phyloP scores from a whole-genome alignment of 2,797 vertebrate genomes.

The Antrozous pallidus region DNA sequence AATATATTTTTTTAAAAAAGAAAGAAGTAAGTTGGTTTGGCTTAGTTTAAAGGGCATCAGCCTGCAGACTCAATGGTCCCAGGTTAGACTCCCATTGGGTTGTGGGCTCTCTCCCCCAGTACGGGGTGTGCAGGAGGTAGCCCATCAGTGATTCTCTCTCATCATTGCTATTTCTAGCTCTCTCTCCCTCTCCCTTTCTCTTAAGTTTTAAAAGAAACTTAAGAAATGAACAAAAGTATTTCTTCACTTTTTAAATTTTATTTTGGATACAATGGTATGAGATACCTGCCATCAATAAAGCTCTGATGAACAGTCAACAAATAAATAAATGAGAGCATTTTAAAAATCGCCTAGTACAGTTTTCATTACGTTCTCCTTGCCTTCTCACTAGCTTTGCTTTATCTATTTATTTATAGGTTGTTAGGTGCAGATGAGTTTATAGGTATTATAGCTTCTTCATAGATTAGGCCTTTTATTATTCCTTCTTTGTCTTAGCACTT shows the following conservation, averaged over 20 bases:
- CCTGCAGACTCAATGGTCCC: too few species aligned
- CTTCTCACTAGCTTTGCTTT: constrained; percentile 9
- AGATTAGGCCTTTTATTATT: neutral
- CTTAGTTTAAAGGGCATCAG: too few species aligned
- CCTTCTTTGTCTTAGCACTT: neutral
- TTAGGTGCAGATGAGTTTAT: neutral
- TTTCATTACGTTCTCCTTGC: constrained; percentile 3
- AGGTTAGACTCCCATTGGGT: too few species aligned
- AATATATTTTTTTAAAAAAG: too few species aligned
- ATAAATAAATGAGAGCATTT: neutral
- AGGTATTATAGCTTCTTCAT: neutral
- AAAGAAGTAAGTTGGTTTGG: too few species aligned
- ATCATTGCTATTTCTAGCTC: too few species aligned
- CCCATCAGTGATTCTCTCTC: too few species aligned
- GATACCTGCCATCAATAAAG: neutral
- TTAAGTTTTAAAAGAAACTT: too few species aligned
- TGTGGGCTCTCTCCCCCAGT: too few species aligned
- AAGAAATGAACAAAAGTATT: too few species aligned
- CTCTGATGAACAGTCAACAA: neutral
- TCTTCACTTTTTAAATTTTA: neutral
- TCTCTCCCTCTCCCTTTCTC: too few species aligned
- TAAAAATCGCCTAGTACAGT: neutral
- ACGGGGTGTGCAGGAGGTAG: too few species aligned
- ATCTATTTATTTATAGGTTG: constrained; percentile 7
- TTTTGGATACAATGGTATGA: neutral